phyloP scores from a whole-genome alignment of 53 echinoderm and acorn worm species.

The Temnopleurus reevesii region DNA sequence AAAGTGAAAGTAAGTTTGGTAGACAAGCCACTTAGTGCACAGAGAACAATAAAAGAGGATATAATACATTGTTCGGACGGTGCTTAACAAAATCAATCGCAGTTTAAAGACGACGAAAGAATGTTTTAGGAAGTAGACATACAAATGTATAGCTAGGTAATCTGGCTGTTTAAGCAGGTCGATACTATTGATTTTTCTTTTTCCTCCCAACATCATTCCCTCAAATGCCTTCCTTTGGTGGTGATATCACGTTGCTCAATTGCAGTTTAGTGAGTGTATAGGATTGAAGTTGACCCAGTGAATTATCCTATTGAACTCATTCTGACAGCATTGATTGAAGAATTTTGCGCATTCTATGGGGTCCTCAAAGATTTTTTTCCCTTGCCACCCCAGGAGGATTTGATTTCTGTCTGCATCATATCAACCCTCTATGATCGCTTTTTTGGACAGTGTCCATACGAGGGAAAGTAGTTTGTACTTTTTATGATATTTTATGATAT shows the following conservation, averaged over 20 bases:
- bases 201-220: not conserved
- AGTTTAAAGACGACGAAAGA: not conserved
- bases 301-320: slow-evolving; percentile 34
- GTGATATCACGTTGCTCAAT: slow-evolving; percentile 14
- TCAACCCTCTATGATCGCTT: too few species aligned
- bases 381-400: not conserved
- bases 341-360: not conserved
- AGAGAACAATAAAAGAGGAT: not conserved
- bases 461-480: too few species aligned
- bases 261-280: slow-evolving; percentile 5
- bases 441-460: too few species aligned
- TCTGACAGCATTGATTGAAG: slow-evolving; percentile 31
- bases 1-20: too few species aligned
- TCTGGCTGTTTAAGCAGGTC: slow-evolving; percentile 8
- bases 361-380: not conserved
- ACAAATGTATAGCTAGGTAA: not conserved
- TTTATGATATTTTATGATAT: too few species aligned
- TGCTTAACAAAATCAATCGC: slow-evolving; percentile 6
- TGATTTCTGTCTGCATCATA: not conserved
- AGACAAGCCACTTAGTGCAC: not conserved
- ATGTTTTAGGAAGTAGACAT: not conserved
- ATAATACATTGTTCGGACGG: not conserved
- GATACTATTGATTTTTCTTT: not conserved
- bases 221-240: not conserved
- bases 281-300: slow-evolving; percentile 29